A percentile compares a stretch with the other conserved stretches of the same genome.
Conservation (phyloP, 2,113 vertebrate species). For the Anoplopoma fimbria region DNA sequence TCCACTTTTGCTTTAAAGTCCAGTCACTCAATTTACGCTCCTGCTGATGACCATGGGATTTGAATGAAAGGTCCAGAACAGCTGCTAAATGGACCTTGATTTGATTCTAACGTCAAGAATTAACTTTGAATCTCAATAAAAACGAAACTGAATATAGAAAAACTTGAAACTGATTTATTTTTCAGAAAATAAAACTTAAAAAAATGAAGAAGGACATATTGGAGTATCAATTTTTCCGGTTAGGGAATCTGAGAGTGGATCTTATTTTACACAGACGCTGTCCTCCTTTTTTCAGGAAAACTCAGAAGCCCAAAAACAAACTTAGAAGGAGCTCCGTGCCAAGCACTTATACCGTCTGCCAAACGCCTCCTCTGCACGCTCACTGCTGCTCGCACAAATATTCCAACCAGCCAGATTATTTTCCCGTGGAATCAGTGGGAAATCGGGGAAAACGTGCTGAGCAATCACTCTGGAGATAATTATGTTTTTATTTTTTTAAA, state of each 20-base stretch:
- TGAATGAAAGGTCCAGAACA: not conserved
- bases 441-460: conserved; percentile 56
- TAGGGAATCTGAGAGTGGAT: not conserved
- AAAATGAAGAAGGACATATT: not conserved
- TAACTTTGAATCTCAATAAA: not conserved
- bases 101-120: not conserved
- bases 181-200: not conserved
- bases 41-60: not conserved
- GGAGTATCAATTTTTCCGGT: not conserved
- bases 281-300: conserved; percentile 30
- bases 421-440: conserved; percentile 48
- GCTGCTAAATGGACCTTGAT: not conserved
- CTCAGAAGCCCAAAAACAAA: conserved; percentile 40
- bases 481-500: conserved; percentile 11
- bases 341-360: conserved; percentile 38
- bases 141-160: not conserved
- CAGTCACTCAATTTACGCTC: not conserved
- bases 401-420: conserved; percentile 43
- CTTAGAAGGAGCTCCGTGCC: conserved; percentile 1
- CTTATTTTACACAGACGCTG: not conserved
- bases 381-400: conserved; percentile 28
- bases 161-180: not conserved
- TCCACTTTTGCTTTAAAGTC: not conserved
- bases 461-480: conserved; percentile 55
- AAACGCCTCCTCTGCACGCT: conserved; percentile 42